These are phyloP conservation scores for Neria commutata DNA, from an alignment of 2,888 invertebrate species.

Conservation along the genomic window DNA sequence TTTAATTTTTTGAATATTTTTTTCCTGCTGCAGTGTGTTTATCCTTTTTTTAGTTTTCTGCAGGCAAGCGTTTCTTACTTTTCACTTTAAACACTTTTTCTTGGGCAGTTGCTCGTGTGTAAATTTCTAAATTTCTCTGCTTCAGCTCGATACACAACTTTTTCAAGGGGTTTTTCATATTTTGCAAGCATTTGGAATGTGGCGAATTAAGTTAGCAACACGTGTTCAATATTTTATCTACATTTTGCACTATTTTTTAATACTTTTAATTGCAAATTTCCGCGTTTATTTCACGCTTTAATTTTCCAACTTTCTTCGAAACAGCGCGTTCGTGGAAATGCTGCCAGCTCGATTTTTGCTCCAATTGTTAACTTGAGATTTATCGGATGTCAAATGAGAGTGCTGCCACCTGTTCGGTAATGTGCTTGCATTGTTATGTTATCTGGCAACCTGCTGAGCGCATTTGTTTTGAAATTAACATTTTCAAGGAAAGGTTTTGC, in stretches of 20 bases:
- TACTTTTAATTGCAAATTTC: no score
- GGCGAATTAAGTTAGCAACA: not conserved
- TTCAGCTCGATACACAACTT: not conserved
- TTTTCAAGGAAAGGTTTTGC: no score
- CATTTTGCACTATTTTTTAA: not conserved
- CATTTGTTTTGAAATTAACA: no score
- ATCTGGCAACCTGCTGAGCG: no score
- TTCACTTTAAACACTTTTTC: not conserved
- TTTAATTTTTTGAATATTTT: not conserved
- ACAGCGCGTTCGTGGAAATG: no score
- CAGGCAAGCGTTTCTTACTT: not conserved
- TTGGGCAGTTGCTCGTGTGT: not conserved
- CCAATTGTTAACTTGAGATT: no score
- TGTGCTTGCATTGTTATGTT: no score
- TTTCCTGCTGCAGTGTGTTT: not conserved
- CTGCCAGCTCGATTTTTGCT: no score
- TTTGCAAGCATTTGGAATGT: not conserved
- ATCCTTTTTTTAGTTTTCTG: not conserved
- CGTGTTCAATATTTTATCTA: not conserved
- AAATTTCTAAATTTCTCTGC: not conserved
- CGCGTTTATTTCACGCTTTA: no score
- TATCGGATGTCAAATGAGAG: no score
- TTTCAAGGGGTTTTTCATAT: not conserved
- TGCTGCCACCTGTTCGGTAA: no score
- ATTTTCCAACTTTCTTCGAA: no score